A percentile compares a stretch with the other conserved stretches of the same genome.
phyloP scores from a whole-genome alignment of 2,888 invertebrate species.

The Philereme vetulata region DNA sequence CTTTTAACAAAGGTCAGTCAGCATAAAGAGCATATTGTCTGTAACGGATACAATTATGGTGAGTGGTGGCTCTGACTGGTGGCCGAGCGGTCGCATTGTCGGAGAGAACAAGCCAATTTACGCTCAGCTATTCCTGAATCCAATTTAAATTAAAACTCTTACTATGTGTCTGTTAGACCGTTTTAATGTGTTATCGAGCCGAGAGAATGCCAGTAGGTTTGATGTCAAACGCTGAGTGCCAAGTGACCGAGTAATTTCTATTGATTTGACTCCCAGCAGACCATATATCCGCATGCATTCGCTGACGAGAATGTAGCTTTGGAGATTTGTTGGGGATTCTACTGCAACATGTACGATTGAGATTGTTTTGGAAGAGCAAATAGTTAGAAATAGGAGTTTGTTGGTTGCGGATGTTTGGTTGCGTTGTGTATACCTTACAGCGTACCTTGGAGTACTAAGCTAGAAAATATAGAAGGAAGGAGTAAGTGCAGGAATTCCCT shows the following conservation, averaged over 20 bases:
- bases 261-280: constrained; percentile 20
- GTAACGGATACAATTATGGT: constrained; percentile 68
- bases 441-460: too few species aligned
- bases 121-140: constrained; percentile 50
- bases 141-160: constrained; percentile 48
- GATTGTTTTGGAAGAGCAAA: constrained; percentile 1
- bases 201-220: constrained; percentile 17
- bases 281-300: constrained; percentile 10
- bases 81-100: constrained; percentile 47
- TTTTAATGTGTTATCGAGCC: constrained; percentile 36
- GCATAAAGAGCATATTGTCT: constrained; percentile 50
- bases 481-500: too few species aligned
- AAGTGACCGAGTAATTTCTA: constrained; percentile 30
- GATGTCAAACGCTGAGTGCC: constrained; percentile 27
- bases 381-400: not conserved
- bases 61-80: constrained; percentile 50
- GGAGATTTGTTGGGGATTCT: constrained; percentile 4
- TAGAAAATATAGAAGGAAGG: too few species aligned
- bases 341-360: constrained; percentile 6
- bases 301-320: constrained; percentile 2
- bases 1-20: constrained; percentile 47
- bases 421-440: too few species aligned
- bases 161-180: constrained; percentile 27
- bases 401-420: too few species aligned
- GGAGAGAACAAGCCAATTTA: constrained; percentile 52